Conservation (phyloP, 2,888 invertebrate species). For the Andrena chrysosceles region DNA sequence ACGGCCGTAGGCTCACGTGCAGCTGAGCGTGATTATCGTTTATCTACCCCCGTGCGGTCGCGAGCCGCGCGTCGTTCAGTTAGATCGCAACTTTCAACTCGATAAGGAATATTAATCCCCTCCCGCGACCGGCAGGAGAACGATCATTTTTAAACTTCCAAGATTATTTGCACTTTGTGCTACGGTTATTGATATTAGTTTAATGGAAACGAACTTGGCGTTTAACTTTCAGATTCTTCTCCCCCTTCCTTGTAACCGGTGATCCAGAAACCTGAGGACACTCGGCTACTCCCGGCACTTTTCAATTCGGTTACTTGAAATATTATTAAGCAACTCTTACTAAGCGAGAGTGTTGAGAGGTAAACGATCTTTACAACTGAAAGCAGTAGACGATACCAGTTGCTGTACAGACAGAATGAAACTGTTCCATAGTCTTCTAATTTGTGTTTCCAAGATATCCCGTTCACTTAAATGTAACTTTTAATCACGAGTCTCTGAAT, state of each 20-base stretch:
- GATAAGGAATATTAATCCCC: conserved; percentile 55
- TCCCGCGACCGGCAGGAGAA: not conserved
- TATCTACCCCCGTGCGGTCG: conserved; percentile 38
- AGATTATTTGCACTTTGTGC: conserved; percentile 48
- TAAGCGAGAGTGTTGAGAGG: not conserved
- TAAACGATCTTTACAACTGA: not conserved
- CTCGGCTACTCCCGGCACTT: conserved; percentile 35
- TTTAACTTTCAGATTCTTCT: conserved; percentile 50
- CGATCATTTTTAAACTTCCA: conserved; percentile 47
- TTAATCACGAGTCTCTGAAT: too few species aligned
- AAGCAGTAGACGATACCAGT: not conserved
- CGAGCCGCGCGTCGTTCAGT: conserved; percentile 14
- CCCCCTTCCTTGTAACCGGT: not conserved
- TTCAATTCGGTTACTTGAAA: conserved; percentile 37
- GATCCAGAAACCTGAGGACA: conserved; percentile 26
- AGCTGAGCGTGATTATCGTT: conserved; percentile 56
- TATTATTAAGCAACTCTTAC: conserved; percentile 20
- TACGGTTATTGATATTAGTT: conserved; percentile 53
- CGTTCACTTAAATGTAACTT: too few species aligned
- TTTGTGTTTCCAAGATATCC: too few species aligned
- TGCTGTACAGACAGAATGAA: not conserved
- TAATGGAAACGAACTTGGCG: conserved; percentile 46
- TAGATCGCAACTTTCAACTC: conserved; percentile 37
- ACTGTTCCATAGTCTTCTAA: too few species aligned
- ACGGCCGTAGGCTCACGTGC: conserved; percentile 36